Conservation (phyloP, 53 echinoderm and acorn worm genomes). For the Zoroaster sp. region DNA sequence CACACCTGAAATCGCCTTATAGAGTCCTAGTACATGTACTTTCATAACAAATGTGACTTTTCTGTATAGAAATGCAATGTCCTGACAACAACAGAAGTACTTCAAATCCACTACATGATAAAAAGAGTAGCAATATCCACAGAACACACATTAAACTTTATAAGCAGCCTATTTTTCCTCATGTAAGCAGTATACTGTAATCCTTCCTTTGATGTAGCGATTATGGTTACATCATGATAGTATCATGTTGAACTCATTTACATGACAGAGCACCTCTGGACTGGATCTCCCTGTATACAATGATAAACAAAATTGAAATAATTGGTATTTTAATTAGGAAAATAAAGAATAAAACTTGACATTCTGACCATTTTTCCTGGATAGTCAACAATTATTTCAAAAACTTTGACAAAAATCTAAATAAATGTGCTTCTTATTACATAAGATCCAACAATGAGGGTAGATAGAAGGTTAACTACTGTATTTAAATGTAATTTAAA, state of each 20-base stretch:
- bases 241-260: background rate
- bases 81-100: background rate
- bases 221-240: background rate
- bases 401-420: background rate
- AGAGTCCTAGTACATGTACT: too few relatives aligned
- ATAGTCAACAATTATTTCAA: background rate
- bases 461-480: too few relatives aligned
- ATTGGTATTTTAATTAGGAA: background rate
- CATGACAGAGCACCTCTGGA: constrained; percentile 52
- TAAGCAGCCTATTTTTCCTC: background rate
- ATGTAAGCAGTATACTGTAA: background rate
- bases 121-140: too few relatives aligned
- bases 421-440: background rate
- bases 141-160: background rate
- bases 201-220: background rate
- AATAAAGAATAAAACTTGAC: background rate
- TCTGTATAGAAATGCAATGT: background rate
- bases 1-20: too few relatives aligned
- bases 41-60: background rate
- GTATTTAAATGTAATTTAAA: too few relatives aligned
- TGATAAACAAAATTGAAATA: background rate
- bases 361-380: background rate
- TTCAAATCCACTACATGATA: background rate
- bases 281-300: constrained; percentile 53
- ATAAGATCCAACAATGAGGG: too few relatives aligned